Evolutionary conservation across 2,113 vertebrate genomes (phyloP).

Genomic region (Aegotheles bennettii): DNA sequence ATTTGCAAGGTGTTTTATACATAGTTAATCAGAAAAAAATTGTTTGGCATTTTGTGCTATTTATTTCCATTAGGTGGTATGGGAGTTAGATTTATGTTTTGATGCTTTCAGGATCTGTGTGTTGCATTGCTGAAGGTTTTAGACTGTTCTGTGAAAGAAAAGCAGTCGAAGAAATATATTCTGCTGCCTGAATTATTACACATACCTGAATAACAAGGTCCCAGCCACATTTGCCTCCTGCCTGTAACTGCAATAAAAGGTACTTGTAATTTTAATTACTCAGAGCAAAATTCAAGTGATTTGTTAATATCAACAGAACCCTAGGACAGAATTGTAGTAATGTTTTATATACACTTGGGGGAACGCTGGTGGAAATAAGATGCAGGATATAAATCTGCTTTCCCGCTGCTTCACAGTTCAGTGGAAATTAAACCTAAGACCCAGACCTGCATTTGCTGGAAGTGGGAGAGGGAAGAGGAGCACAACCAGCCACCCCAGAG

Average conservation of each 20-base stretch:
- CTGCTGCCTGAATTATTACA: constrained; percentile 6
- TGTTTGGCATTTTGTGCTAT: not conserved
- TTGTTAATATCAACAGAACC: constrained; percentile 41
- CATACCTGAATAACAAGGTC: not conserved
- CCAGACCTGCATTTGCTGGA: not conserved
- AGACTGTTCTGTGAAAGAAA: not conserved
- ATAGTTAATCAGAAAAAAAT: not conserved
- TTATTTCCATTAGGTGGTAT: not conserved
- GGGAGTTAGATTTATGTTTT: not conserved
- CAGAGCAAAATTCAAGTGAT: constrained; percentile 29
- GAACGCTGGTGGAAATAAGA: not conserved
- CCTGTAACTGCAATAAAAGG: not conserved
- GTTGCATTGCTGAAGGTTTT: not conserved
- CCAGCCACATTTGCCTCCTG: not conserved
- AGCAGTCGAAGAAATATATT: not conserved
- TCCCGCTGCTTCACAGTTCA: not conserved
- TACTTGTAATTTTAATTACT: constrained; percentile 37
- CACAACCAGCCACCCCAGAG: not conserved
- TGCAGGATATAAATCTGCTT: not conserved
- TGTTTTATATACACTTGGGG: not conserved
- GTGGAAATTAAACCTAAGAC: not conserved
- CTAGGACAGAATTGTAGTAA: constrained; percentile 18
- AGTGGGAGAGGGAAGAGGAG: not conserved
- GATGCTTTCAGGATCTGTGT: not conserved
- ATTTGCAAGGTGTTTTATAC: constrained; percentile 4